Base-by-base conservation (phyloP, 1,140 invertebrate species). In the Lethrus apterus region DNA sequence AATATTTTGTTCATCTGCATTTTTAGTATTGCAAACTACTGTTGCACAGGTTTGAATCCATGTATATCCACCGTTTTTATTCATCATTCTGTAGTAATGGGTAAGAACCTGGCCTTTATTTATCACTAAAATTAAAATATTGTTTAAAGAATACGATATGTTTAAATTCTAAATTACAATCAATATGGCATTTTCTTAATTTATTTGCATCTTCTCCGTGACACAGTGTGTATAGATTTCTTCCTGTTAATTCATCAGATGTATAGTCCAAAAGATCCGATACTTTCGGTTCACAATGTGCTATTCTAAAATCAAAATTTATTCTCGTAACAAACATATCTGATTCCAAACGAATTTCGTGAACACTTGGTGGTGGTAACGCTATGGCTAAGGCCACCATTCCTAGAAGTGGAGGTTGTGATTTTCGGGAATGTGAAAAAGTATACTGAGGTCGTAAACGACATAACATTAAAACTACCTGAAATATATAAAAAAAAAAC, bases 11-110 rank as follows among this genome's bases (percentile, higher is more conserved):
- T 96, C 92, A 48, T 98, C 90, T 2, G 88, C 83, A 59, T 93
- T 96, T 71, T 95, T 96, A 5, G 86, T 84, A 63, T 86, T 95
- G 69, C 89, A 95, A 30, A 98, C 90, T 5, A 97, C 89, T 0
- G 93, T 97, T 18, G 92, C 93, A 67, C 93, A 98, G 0, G 89
- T 94, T 70, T 97, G 93, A 38, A 96, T 72, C 93, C 93, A 97
- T 19, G 89, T 92, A 70, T 88, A 96, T 2, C 94, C 93, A 3
- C 93, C 93, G 52, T 80, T 85, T 68, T 94, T 94, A 70, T 95
- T 96, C 83, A 97, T 93, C 52, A 97, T 60, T 60, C 93, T 79
- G 68, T 93, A 96, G 70, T 96, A 98, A 64, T 92, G 89, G 4
- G 91, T 95, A 68, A 97, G 74, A 18, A 96, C 91, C 71, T 98